A percentile compares a stretch with the other conserved stretches of the same genome.
Conservation (phyloP, 2,797 vertebrate species). For the Pristis pectinata region DNA sequence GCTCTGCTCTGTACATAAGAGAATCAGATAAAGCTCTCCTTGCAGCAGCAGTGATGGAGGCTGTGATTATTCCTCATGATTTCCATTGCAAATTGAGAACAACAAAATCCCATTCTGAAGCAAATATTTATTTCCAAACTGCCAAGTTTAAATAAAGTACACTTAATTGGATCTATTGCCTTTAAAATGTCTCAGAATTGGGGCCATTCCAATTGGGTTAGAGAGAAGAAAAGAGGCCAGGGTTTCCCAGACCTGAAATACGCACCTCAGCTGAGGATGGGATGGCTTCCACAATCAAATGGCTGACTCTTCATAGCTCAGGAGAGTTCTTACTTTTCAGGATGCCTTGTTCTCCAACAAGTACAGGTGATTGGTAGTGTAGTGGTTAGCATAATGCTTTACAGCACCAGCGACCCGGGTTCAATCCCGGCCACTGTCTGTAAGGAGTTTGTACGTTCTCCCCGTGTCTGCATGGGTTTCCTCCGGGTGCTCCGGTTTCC, state of each 20-base stretch:
- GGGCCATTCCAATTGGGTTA: background rate
- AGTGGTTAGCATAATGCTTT: too few species aligned
- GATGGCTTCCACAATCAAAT: background rate
- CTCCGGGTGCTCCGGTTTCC: too few species aligned
- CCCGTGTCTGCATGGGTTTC: too few species aligned
- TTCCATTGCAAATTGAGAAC: background rate
- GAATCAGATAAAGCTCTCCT: conserved; percentile 15
- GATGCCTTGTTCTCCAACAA: background rate
- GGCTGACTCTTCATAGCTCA: background rate
- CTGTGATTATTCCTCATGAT: background rate
- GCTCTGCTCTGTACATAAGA: conserved; percentile 9
- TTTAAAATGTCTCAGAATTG: background rate
- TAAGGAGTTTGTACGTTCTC: too few species aligned
- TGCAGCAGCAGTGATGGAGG: background rate
- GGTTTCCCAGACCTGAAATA: background rate
- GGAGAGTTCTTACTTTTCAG: background rate
- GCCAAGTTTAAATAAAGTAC: background rate
- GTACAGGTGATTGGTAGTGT: too few species aligned
- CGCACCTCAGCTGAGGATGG: background rate
- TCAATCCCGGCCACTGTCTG: too few species aligned
- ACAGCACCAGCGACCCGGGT: too few species aligned
- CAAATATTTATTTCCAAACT: too few species aligned
- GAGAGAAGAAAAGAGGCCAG: background rate
- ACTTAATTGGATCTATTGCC: background rate
- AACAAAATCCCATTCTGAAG: background rate